Evolutionary conservation across 2,888 invertebrate species (phyloP).

Genomic region (Nematopogon swammerdamellus): DNA sequence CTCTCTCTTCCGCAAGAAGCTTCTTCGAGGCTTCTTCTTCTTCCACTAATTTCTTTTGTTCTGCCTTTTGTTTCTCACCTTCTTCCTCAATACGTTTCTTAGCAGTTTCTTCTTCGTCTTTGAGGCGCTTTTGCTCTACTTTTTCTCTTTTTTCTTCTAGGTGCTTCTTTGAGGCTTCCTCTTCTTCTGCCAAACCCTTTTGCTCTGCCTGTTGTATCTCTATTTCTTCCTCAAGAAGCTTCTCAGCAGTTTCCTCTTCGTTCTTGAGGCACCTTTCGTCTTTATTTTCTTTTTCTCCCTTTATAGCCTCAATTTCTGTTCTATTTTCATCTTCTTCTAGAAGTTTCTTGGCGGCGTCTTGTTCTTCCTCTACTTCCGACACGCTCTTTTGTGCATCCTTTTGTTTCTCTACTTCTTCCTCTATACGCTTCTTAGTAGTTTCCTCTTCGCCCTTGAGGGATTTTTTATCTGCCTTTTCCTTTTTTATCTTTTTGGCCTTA

Average conservation of each 20-base stretch:
- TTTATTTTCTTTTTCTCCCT: conserved; percentile 10
- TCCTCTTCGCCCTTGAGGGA: not conserved
- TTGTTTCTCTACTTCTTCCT: conserved; percentile 4
- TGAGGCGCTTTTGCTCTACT: conserved; percentile 11
- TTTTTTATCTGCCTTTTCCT: not conserved
- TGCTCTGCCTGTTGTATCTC: conserved; percentile 4
- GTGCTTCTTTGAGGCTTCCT: conserved; percentile 4
- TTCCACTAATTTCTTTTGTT: conserved; percentile 5
- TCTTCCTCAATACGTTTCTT: conserved; percentile 3
- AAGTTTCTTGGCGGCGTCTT: conserved; percentile 4
- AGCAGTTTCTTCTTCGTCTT: conserved; percentile 9
- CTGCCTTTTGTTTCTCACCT: conserved; percentile 4
- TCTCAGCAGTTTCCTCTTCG: conserved; percentile 7
- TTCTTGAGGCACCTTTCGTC: no score
- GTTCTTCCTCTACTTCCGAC: conserved; percentile 5
- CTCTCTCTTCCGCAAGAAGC: conserved; percentile 7
- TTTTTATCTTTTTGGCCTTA: conserved; percentile 5
- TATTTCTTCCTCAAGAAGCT: conserved; percentile 1
- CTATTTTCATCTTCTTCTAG: conserved; percentile 8
- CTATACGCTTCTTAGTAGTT: not conserved
- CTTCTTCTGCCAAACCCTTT: conserved; percentile 5
- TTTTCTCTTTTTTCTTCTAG: conserved; percentile 8
- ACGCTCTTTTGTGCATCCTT: conserved; percentile 3
- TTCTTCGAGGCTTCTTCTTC: conserved; percentile 5
- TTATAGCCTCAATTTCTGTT: conserved; percentile 11